phyloP scores from a whole-genome alignment of 2,113 vertebrate species.

The Platichthys stellatus region DNA sequence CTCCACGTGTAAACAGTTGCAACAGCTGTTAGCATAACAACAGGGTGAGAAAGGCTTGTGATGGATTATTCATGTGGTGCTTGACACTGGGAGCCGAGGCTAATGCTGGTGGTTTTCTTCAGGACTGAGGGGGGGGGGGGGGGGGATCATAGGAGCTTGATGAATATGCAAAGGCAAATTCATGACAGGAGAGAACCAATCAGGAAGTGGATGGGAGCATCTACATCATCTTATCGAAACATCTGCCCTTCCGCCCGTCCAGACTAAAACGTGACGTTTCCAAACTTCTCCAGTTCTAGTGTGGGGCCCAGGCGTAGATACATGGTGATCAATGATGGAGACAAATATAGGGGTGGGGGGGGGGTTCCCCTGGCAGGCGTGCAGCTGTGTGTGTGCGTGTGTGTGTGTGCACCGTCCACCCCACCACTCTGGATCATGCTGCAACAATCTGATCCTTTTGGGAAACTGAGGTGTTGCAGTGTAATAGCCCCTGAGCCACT shows the following conservation, averaged over 20 bases:
- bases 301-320: not conserved
- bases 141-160: not conserved
- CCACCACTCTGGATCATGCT: constrained; percentile 58
- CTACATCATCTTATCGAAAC: too few species aligned
- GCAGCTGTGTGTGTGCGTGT: constrained; percentile 12
- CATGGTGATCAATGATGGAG: constrained; percentile 44
- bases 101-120: not conserved
- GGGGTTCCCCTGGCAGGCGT: constrained; percentile 43
- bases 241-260: too few species aligned
- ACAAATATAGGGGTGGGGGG: constrained; percentile 20
- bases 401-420: constrained; percentile 40
- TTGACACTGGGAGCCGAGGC: too few species aligned
- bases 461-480: constrained; percentile 75
- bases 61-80: too few species aligned
- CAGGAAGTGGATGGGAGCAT: too few species aligned
- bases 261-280: not conserved
- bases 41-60: too few species aligned
- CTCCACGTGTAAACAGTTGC: too few species aligned
- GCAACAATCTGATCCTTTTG: constrained; percentile 79
- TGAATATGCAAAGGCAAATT: too few species aligned
- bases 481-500: constrained; percentile 71
- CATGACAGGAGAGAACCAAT: too few species aligned
- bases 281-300: not conserved
- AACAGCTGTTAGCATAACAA: too few species aligned
- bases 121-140: too few species aligned